Conservation (phyloP, 2,888 invertebrate genomes). For the Exephanes ischioxanthus region DNA sequence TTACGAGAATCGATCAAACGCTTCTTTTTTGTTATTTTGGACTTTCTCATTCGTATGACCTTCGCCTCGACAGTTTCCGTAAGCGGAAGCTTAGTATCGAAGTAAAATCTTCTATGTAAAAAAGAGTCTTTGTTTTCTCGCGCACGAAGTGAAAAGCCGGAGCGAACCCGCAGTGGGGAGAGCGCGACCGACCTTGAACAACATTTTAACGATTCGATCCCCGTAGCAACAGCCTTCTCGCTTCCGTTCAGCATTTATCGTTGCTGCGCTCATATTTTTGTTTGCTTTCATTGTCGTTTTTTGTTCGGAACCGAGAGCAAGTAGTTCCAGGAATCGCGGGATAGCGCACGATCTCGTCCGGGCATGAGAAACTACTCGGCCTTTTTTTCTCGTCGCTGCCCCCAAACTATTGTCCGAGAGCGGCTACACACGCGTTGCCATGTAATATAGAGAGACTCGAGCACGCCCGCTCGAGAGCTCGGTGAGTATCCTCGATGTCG, state of each 20-base stretch:
- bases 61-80: constrained; percentile 32
- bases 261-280: constrained; percentile 1
- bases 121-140: neutral
- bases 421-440: constrained; percentile 27
- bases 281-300: neutral
- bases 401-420: constrained; percentile 40
- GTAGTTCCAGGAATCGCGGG: constrained; percentile 44
- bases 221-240: constrained; percentile 5
- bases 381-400: constrained; percentile 39
- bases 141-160: neutral
- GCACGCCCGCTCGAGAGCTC: constrained; percentile 27
- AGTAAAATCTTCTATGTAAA: neutral
- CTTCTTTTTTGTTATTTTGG: neutral
- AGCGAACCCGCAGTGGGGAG: neutral
- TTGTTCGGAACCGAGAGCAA: constrained; percentile 20
- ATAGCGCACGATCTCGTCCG: constrained; percentile 38
- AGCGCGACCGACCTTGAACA: constrained; percentile 31
- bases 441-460: constrained; percentile 30
- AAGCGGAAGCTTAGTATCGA: neutral
- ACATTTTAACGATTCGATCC: constrained; percentile 53
- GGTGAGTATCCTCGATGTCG: constrained; percentile 20
- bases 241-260: constrained; percentile 28
- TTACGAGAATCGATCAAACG: no score
- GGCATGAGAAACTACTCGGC: constrained; percentile 39
- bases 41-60: constrained; percentile 8